Base-by-base conservation (phyloP, 2,113 vertebrate species). In the Spea bombifrons region DNA sequence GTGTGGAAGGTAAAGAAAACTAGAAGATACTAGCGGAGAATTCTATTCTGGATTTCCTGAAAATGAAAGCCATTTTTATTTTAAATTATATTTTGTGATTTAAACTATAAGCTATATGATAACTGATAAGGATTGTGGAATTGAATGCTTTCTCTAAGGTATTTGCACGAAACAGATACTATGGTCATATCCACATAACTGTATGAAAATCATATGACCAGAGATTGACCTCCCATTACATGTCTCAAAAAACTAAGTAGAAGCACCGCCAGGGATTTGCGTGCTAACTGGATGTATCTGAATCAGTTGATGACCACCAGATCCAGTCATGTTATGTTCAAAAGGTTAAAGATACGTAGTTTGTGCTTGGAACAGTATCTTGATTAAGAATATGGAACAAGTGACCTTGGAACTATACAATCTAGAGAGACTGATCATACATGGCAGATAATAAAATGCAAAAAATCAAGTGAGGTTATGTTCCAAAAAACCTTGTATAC, bases 271-370 rank as follows among this genome's bases (percentile, higher is more conserved):
- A n/a, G 59, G 9, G n/a, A 55, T 77, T 30, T 77, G 75, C 68
- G 76, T 78, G 76, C 69, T 53, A 72, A 53, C 12, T 52, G 30
- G 57, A 52, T 53, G 44, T 71, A 78, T 78, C 63, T 78, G 76
- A 49, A 78, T 72, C 59, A 78, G 17, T 72, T 43, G 50, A 68
- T 63, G 69, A 68, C 53, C 69, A 66, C 43, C 57, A 78, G 76
- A 72, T 78, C 69, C 52, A 44, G 59, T 71, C 76, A 78, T 16
- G 61, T 71, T 63, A 72, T 65, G 69, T 53, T 71, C 67, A 71
- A 78, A 65, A 71, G 76, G 67, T 64, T 30, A 78, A 78, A 71
- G 47, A 57, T 67, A 78, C 68, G 61, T 4, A 50, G 13, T 17
- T 12, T 47, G 16, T 77, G 17, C n/a, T 61, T 13, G 53, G 52